Evolutionary conservation across 2,113 vertebrate genomes (phyloP).

Genomic region (Ammodytes marinus): DNA sequence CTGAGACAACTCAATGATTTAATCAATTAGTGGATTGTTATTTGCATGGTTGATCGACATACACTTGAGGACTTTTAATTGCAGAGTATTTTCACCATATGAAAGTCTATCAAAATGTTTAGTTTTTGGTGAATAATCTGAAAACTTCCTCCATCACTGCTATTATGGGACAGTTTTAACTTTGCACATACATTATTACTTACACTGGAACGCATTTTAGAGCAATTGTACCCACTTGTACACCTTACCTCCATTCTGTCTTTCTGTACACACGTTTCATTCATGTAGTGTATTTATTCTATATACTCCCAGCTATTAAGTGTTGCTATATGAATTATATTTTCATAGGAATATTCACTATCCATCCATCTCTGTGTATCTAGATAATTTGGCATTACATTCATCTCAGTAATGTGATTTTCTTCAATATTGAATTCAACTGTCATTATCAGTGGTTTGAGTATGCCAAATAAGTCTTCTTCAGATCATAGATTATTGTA

Average conservation of each 20-base stretch:
- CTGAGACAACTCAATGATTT: too few relatives aligned
- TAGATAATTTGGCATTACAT: neutral
- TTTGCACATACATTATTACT: neutral
- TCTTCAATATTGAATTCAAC: neutral
- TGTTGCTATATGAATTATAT: neutral
- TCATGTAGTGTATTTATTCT: neutral
- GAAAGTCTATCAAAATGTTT: too few relatives aligned
- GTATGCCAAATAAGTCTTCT: neutral
- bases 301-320: neutral
- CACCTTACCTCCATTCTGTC: neutral
- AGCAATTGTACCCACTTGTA: too few relatives aligned
- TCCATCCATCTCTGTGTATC: neutral
- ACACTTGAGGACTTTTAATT: too few relatives aligned
- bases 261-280: too few relatives aligned
- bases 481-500: neutral
- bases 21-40: too few relatives aligned
- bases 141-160: too few relatives aligned
- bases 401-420: neutral
- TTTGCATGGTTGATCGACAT: too few relatives aligned
- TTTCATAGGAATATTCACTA: neutral
- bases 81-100: too few relatives aligned
- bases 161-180: neutral
- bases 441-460: neutral
- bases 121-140: too few relatives aligned
- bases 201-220: neutral